Conservation (phyloP, 2,797 vertebrate genomes). For the Gephyroberyx darwinii region DNA sequence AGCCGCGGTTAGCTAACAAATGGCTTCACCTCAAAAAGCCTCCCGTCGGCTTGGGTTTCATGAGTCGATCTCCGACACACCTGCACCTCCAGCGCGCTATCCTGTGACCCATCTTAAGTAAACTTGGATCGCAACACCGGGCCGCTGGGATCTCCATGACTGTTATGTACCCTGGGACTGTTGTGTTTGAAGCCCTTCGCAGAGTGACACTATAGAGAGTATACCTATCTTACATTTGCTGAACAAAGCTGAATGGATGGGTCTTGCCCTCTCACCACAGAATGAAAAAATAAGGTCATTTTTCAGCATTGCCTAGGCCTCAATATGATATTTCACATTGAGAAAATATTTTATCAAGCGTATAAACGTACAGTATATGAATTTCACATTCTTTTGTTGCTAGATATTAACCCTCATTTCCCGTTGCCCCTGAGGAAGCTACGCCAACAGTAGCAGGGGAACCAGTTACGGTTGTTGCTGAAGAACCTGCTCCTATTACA, state of each 20-base stretch:
- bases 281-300: not conserved
- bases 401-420: not conserved
- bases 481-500: constrained; percentile 20
- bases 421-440: not conserved
- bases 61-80: constrained; percentile 16
- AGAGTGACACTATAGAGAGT: not conserved
- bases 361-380: too few relatives aligned
- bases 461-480: not conserved
- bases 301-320: not conserved
- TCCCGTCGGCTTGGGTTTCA: not conserved
- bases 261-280: not conserved
- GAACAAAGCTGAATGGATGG: not conserved
- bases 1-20: not conserved
- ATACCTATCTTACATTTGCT: too few relatives aligned
- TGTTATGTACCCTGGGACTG: constrained; percentile 28
- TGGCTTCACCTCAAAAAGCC: constrained; percentile 16
- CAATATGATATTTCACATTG: not conserved
- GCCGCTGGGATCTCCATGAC: constrained; percentile 8
- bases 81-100: constrained; percentile 5
- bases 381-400: too few relatives aligned
- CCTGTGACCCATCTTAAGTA: constrained; percentile 24
- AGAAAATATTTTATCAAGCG: not conserved
- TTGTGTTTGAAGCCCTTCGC: constrained; percentile 5
- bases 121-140: constrained; percentile 22
- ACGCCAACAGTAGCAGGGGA: not conserved